Evolutionary conservation across 2,888 invertebrate species (phyloP), one percentile per base, ranked within the genome.

Genomic region (Torymus auratus): DNA sequence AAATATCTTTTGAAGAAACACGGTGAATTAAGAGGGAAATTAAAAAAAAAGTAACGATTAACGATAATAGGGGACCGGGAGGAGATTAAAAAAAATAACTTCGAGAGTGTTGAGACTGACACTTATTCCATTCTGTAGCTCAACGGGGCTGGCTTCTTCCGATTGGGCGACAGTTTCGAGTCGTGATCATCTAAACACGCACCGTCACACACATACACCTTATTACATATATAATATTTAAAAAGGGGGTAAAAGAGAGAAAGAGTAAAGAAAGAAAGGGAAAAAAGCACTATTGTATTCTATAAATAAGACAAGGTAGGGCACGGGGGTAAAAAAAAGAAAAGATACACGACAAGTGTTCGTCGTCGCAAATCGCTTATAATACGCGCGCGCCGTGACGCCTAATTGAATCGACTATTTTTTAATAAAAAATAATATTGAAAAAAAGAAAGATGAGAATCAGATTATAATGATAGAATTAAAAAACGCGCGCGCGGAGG

Each of bases 341-440:
- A 65, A 28, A 65, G 23, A 69, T 41, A 68, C 73, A 73, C 72
- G 60, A 61, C 58, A 41, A 41, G 41, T 41, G 14, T 56, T 53
- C 41, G n/a, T 58, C 28, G 74, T 76, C 73, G 73, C 73, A 14
- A 56, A 23, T 41, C 41, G 41, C 41, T 41, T 41, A 41, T 28
- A 28, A 41, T 41, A 41, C 58, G 64, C 17, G 55, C 62, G 78
- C 60, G 73, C 80, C 60, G 73, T 80, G 86, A 85, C 84, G 84
- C 86, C 77, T 86, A 84, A 86, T 86, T 86, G 84, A 88, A 86
- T 87, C 85, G 85, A 89, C 88, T 89, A 89, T 89, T 89, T 88
- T 88, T 89, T 86, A 88, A 78, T 82, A 78, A 78, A 81, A 78
- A 82, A 7, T 61, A 76, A 71, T 79, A 74, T 41, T 74, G 65